Percentiles rank a stretch among this genome's conserved stretches.
phyloP scores from a whole-genome alignment of 2,797 vertebrate species.

The Gymnothorax reevesii region DNA sequence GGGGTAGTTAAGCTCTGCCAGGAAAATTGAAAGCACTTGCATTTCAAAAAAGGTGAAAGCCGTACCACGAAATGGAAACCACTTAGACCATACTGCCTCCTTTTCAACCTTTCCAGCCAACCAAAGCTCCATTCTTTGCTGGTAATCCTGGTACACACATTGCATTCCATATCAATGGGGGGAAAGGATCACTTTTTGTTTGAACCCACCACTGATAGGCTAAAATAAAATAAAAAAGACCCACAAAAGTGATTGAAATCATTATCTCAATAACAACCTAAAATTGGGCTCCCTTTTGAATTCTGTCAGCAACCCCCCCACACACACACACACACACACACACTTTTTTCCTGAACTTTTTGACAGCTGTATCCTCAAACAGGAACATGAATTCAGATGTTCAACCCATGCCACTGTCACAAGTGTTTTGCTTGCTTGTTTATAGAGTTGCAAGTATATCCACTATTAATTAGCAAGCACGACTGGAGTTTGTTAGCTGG shows the following conservation, averaged over 20 bases:
- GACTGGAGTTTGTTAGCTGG: not conserved
- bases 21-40: not conserved
- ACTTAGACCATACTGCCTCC: constrained; percentile 18
- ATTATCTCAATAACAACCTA: constrained; percentile 10
- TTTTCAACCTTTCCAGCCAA: constrained; percentile 24
- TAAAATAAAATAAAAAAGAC: not conserved
- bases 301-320: not conserved
- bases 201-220: not conserved
- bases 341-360: not conserved
- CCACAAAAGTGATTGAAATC: not conserved
- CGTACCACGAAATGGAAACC: not conserved
- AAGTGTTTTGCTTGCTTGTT: not conserved
- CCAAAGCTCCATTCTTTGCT: not conserved
- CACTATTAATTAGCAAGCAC: not conserved
- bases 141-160: not conserved
- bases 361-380: not conserved
- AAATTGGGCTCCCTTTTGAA: constrained; percentile 3
- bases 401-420: not conserved
- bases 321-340: too few relatives aligned
- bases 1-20: not conserved
- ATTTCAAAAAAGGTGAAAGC: not conserved
- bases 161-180: not conserved
- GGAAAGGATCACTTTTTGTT: not conserved
- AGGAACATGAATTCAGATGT: not conserved
- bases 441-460: not conserved